Evolutionary conservation across 1,140 invertebrate species (phyloP), one percentile per base, ranked within the genome.

Genomic region (Rhagoletis zephyria): DNA sequence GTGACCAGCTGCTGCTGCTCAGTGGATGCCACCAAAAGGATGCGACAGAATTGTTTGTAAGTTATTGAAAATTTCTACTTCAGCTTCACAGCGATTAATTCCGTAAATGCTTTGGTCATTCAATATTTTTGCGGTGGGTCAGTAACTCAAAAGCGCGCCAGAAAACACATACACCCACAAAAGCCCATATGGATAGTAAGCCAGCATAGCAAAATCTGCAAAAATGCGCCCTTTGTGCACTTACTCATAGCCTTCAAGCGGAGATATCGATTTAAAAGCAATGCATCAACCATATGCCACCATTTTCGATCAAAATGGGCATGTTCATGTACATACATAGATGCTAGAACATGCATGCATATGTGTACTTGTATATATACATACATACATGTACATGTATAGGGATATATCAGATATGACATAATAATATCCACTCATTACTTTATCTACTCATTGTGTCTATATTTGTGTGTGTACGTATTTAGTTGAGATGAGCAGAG

Each of bases 111-210:
- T 56, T 30, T 30, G 74, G 74, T 56, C 74, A 81, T 81, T 19
- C 74, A 81, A 81, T 81, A 51, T 81, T 81, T 74, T 81, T 81
- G 48, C 74, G 45, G 74, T 81, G 74, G 74, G 74, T 81, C 74
- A 81, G 74, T 81, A 81, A 4, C n/a, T 81, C 51, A 81, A 19
- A n/a, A 48, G 40, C 70, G 12, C 9, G n/a, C 61, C 4, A 14
- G 4, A 4, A 63, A 12, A 81, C 74, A 0, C 2, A 30, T 30
- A 30, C 30, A 45, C 40, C 5, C 14, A n/a, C 45, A 51, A 14
- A 67, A 1, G 3, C 5, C 7, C 16, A 74, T 0, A 48, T 63
- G 12, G 61, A 56, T 48, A 42, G 74, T 56, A 56, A 81, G 48
- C 48, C 48, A 16, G n/a, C 48, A 30, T 9, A 56, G n/a, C 7